phyloP scores from a whole-genome alignment of 35 echinoderm and acorn worm genomes.

The Ophiothrix spiculata region DNA sequence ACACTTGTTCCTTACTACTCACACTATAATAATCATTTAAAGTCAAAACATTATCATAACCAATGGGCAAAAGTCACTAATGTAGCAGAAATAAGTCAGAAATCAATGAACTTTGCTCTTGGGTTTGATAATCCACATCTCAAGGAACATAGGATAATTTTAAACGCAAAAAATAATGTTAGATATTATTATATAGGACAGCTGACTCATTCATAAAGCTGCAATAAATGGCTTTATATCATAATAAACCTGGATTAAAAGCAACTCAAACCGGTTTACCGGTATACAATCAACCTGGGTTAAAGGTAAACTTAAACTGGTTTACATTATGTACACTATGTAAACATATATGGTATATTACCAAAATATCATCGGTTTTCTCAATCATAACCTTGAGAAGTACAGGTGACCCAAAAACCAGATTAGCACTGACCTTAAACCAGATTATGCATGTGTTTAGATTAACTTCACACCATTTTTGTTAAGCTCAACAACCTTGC shows the following conservation, averaged over 20 bases:
- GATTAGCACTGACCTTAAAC: not conserved
- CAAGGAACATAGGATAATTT: not conserved
- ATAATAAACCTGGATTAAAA: no score
- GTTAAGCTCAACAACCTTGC: no score
- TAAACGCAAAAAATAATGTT: not conserved
- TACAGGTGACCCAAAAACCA: not conserved
- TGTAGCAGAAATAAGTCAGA: no score
- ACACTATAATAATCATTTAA: no score
- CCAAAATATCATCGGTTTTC: not conserved
- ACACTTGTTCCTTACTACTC: not conserved
- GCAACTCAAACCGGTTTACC: no score
- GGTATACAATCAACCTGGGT: not conserved
- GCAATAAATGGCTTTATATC: no score
- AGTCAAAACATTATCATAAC: no score
- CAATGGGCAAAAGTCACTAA: no score
- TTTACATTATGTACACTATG: conserved; percentile 3
- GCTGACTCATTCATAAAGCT: not conserved
- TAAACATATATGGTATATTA: not conserved
- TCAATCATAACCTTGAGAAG: not conserved
- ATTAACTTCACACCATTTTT: no score
- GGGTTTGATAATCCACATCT: no score
- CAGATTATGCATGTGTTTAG: no score
- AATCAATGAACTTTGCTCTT: no score
- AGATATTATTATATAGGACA: not conserved
- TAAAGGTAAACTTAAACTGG: not conserved